These are phyloP conservation scores for Ectemnius continuus DNA, from an alignment of 2,888 invertebrate species.

Conservation along the genomic window DNA sequence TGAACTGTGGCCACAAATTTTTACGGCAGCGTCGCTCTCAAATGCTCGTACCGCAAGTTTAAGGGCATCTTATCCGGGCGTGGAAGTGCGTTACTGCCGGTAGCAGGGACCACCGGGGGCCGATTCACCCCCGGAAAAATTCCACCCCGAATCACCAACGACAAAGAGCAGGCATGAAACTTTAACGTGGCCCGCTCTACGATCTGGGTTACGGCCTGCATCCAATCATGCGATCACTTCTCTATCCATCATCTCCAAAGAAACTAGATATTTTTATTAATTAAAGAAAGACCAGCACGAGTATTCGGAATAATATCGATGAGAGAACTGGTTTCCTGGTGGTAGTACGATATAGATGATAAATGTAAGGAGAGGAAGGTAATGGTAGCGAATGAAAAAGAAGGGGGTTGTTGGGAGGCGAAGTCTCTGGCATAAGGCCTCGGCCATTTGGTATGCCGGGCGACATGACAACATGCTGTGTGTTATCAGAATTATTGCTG, in stretches of 20 bases:
- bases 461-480: conserved; percentile 77
- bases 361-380: background rate
- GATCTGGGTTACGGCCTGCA: conserved; percentile 22
- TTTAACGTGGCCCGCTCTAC: conserved; percentile 29
- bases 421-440: conserved; percentile 55
- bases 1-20: conserved; percentile 55
- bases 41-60: conserved; percentile 36
- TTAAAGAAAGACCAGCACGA: too few relatives aligned
- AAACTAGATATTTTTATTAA: background rate
- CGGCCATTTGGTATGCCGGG: conserved; percentile 74
- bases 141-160: conserved; percentile 24
- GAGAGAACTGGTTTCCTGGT: background rate
- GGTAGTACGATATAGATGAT: background rate
- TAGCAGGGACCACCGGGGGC: conserved; percentile 13
- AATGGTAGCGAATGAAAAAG: conserved; percentile 13
- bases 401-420: conserved; percentile 5
- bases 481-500: conserved; percentile 77
- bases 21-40: conserved; percentile 46
- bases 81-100: conserved; percentile 35
- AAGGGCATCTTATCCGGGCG: conserved; percentile 34
- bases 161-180: conserved; percentile 36
- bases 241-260: too few relatives aligned
- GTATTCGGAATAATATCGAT: background rate
- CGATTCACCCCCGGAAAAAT: conserved; percentile 17
- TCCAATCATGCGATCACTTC: background rate